These are phyloP conservation scores for Helarctos malayanus DNA, from an alignment of 2,797 vertebrate species.

Conservation along the genomic window DNA sequence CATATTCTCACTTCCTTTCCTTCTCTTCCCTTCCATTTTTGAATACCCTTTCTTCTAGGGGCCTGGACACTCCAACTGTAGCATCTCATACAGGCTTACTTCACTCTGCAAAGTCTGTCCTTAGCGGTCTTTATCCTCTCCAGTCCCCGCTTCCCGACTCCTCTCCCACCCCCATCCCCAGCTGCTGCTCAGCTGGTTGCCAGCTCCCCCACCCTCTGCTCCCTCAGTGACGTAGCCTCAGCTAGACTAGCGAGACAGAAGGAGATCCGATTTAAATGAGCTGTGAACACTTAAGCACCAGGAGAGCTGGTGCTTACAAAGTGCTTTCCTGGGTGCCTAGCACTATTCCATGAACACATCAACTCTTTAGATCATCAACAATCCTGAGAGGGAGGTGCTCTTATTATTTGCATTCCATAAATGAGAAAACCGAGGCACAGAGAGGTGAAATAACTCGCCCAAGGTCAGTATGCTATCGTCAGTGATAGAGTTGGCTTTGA, in stretches of 20 bases:
- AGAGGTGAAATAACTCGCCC: neutral
- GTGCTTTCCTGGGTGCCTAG: neutral
- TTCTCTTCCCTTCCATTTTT: neutral
- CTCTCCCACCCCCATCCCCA: neutral
- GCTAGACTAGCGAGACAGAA: constrained; percentile 17
- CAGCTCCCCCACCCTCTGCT: neutral
- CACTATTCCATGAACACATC: neutral
- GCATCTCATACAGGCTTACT: neutral
- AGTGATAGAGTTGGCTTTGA: neutral
- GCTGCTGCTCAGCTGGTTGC: neutral
- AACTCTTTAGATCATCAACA: neutral
- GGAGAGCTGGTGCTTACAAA: no score
- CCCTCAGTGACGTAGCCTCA: neutral
- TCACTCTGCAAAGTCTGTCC: neutral
- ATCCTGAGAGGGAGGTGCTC: neutral
- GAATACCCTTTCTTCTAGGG: neutral
- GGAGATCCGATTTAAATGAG: constrained; percentile 24
- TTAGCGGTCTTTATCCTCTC: neutral
- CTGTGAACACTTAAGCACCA: neutral
- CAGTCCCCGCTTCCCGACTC: neutral
- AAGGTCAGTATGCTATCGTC: neutral
- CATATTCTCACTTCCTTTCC: neutral
- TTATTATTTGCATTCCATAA: neutral
- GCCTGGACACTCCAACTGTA: neutral
- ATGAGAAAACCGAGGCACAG: neutral